Conservation (phyloP, 2,113 vertebrate genomes). For the Silurus glanis region DNA sequence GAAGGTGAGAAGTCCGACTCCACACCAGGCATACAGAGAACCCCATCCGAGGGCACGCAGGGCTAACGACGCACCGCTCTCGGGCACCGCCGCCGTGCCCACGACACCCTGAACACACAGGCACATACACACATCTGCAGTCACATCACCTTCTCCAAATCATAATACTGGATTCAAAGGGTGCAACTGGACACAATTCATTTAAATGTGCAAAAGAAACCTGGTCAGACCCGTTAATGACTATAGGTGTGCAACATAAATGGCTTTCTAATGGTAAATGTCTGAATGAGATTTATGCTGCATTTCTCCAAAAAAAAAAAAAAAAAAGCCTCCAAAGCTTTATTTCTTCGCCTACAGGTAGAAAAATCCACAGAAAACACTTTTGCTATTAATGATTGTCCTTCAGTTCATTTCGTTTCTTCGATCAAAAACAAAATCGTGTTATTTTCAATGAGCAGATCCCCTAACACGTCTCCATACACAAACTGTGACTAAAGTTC, state of each 20-base stretch:
- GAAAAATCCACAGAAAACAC: background rate
- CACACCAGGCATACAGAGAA: constrained; percentile 86
- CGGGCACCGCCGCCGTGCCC: constrained; percentile 75
- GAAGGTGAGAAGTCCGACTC: constrained; percentile 83
- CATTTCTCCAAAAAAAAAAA: background rate
- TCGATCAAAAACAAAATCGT: too few species aligned
- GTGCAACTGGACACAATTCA: background rate
- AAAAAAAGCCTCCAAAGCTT: background rate
- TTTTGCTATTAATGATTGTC: too few species aligned
- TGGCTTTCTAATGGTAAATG: background rate
- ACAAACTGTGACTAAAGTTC: too few species aligned
- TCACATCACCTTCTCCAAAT: background rate
- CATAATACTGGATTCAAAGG: background rate
- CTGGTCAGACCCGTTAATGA: background rate
- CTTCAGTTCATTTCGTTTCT: too few species aligned
- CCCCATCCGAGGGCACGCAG: constrained; percentile 89
- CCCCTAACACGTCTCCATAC: too few species aligned
- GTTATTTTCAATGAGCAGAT: too few species aligned
- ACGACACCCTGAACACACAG: constrained; percentile 73
- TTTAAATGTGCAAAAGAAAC: background rate
- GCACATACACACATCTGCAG: background rate
- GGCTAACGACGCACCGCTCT: constrained; percentile 85
- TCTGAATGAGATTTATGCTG: background rate
- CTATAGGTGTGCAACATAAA: too few species aligned
- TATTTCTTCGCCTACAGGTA: background rate